Evolutionary conservation across 2,113 vertebrate species (phyloP).

Genomic region (Sander vitreus): DNA sequence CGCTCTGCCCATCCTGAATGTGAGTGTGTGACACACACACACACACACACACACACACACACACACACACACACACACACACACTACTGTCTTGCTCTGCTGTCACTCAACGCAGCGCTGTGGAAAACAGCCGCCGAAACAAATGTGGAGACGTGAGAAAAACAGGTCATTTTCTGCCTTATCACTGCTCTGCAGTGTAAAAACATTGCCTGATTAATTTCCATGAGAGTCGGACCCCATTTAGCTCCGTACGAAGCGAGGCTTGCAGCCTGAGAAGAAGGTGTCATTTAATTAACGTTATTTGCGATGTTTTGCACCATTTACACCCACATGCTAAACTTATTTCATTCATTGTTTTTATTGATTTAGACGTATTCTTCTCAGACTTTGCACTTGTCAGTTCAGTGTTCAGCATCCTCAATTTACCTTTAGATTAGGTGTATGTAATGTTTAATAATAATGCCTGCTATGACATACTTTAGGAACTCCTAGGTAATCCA

Average conservation of each 20-base stretch:
- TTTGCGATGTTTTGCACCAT: neutral
- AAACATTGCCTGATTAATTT: conserved; percentile 45
- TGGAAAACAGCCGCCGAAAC: neutral
- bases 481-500: neutral
- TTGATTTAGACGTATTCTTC: neutral
- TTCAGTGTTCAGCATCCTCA: neutral
- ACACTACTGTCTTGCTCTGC: neutral
- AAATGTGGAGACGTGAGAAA: neutral
- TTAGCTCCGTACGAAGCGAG: neutral
- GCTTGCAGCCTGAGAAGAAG: neutral
- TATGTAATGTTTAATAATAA: neutral
- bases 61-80: neutral
- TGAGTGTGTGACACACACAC: neutral
- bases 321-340: neutral
- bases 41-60: neutral
- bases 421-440: neutral
- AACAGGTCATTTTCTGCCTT: conserved; percentile 35
- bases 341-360: neutral
- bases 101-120: neutral
- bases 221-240: conserved; percentile 31
- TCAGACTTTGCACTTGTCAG: neutral
- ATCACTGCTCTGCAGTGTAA: conserved; percentile 15
- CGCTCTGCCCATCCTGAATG: neutral
- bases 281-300: conserved; percentile 16
- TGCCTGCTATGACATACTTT: neutral